Evolutionary conservation across 2,113 vertebrate species (phyloP), one percentile per base, ranked within the genome.

Genomic region (Shinisaurus crocodilurus): DNA sequence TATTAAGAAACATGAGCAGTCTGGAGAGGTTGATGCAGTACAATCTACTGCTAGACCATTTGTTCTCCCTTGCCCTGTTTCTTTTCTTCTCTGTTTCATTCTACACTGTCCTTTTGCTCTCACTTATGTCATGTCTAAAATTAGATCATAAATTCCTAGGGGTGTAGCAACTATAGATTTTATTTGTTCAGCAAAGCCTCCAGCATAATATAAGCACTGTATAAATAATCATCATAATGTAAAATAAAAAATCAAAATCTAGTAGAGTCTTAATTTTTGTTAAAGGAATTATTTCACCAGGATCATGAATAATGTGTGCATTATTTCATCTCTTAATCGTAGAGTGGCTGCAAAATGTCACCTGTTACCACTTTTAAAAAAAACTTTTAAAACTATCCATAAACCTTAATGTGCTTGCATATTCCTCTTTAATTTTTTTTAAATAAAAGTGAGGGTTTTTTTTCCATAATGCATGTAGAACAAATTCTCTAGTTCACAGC

Each of bases 91-190:
- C 34, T n/a, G 1, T 83, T 88, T 23, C 40, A 69, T 69, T 85
- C 63, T 50, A 50, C 32, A 72, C 43, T 29, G 67, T 18, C 6
- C 20, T 1, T 0, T 10, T 91, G 13, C 77, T 91, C 89, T 88
- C 6, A 75, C 85, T 34, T 84, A 4, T 1, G 8, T 67, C n/a
- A 82, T 2, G 34, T 57, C 57, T 48, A 88, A 87, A 90, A 75
- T 92, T 84, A 74, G 50, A 45, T 87, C 29, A 89, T 81, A 60
- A 92, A 91, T 16, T 92, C 50, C 72, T 92, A 82, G 27, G 87
- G 67, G n/a, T 85, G 67, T 25, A 88, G 6, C 40, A 9, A 3
- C 57, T 8, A 0, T 1, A 1, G 48, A 6, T 86, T 94, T 83
- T 75, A 65, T 90, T 93, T 88, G 1, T 86, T 69, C 70, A 80